phyloP scores from a whole-genome alignment of 2,797 vertebrate genomes.

The Phalloptychus januarius region DNA sequence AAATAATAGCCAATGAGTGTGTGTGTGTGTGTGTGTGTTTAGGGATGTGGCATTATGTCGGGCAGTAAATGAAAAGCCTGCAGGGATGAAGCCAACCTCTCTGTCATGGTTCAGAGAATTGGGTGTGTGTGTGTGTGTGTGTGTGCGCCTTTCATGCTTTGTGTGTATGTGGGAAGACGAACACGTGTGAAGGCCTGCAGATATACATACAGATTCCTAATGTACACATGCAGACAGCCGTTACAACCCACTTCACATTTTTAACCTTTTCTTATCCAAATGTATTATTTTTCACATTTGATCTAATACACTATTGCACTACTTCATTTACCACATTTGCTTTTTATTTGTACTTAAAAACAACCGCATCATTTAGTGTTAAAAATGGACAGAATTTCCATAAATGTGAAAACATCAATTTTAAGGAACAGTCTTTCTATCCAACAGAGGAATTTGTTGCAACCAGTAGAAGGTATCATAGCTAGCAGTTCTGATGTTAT shows the following conservation, averaged over 20 bases:
- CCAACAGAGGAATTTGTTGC: background rate
- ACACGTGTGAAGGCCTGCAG: slow-evolving; percentile 39
- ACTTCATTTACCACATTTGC: background rate
- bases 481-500: background rate
- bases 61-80: slow-evolving; percentile 83
- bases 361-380: background rate
- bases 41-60: slow-evolving; percentile 56
- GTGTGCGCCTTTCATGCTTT: slow-evolving; percentile 9
- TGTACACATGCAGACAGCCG: background rate
- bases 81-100: slow-evolving; percentile 77
- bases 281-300: background rate
- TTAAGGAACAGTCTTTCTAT: background rate
- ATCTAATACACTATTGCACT: too few species aligned
- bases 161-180: slow-evolving; percentile 51
- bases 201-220: background rate
- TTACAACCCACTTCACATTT: background rate
- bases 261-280: background rate
- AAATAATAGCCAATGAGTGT: slow-evolving; percentile 94
- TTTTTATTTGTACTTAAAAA: background rate
- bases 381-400: background rate
- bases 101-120: slow-evolving; percentile 87
- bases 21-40: slow-evolving; percentile 28
- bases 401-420: background rate
- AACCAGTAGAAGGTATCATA: background rate
- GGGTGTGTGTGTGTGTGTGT: slow-evolving; percentile 39